phyloP scores from a whole-genome alignment of 2,888 invertebrate genomes.

The Heliconius cydno region DNA sequence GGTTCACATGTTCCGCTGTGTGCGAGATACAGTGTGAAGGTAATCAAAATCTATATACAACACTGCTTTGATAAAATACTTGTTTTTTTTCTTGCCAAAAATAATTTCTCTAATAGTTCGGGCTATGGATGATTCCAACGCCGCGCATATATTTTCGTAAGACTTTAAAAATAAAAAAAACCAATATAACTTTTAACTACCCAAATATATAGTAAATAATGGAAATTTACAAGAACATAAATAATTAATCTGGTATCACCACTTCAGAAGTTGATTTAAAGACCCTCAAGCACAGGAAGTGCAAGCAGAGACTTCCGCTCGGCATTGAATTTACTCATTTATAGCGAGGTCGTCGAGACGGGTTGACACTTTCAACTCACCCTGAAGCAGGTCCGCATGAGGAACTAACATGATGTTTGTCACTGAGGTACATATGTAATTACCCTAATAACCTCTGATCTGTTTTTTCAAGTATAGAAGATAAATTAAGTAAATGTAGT shows the following conservation, averaged over 20 bases:
- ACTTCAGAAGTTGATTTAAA: conserved; percentile 31
- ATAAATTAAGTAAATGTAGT: too few species aligned
- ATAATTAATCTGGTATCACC: neutral
- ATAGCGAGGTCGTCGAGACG: conserved; percentile 63
- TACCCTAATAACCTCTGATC: neutral
- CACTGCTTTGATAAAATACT: too few species aligned
- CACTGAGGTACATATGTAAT: conserved; percentile 16
- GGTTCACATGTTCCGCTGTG: too few species aligned
- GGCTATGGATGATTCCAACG: neutral
- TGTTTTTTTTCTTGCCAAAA: too few species aligned
- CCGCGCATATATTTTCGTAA: neutral
- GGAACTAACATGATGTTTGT: conserved; percentile 52
- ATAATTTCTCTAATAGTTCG: too few species aligned
- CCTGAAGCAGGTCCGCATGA: conserved; percentile 55
- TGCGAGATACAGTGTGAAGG: too few species aligned
- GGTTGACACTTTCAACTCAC: conserved; percentile 64
- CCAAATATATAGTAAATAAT: neutral
- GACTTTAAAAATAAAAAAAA: neutral
- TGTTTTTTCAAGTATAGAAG: neutral
- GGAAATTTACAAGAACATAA: conserved; percentile 3
- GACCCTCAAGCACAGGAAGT: conserved; percentile 57
- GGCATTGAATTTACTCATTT: conserved; percentile 62
- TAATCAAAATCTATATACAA: too few species aligned
- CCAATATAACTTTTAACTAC: neutral
- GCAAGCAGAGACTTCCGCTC: conserved; percentile 53